phyloP scores from a whole-genome alignment of 2,888 invertebrate species.

The Dusona sp. region DNA sequence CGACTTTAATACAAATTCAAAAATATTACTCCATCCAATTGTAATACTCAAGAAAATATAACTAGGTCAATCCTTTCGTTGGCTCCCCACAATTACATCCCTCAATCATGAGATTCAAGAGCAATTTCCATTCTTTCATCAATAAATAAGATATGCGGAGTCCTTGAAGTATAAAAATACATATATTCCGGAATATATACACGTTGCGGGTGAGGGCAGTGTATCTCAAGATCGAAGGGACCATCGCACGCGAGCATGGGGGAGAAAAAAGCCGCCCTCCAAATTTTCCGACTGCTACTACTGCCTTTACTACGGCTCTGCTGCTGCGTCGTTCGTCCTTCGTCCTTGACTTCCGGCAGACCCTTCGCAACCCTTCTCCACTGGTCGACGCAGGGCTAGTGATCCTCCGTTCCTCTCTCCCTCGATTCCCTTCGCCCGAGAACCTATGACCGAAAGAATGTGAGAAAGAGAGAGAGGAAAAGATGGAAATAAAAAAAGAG shows the following conservation, averaged over 20 bases:
- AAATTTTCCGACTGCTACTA: conserved; percentile 64
- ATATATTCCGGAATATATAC: conserved; percentile 17
- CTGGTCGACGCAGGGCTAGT: conserved; percentile 74
- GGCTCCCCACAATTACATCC: neutral
- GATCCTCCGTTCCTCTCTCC: conserved; percentile 74
- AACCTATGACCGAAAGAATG: conserved; percentile 51
- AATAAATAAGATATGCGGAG: conserved; percentile 36
- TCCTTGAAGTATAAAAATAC: conserved; percentile 31
- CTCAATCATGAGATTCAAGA: conserved; percentile 9
- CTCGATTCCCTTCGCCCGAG: conserved; percentile 50
- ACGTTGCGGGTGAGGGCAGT: conserved; percentile 18
- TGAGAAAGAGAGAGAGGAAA: conserved; percentile 45
- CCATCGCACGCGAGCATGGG: conserved; percentile 49
- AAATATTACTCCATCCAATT: neutral
- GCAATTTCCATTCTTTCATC: conserved; percentile 13
- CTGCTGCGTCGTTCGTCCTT: conserved; percentile 64
- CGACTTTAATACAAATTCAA: neutral
- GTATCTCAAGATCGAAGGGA: conserved; percentile 52
- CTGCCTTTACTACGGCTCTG: conserved; percentile 20
- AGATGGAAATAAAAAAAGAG: conserved; percentile 61
- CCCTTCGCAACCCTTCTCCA: conserved; percentile 80
- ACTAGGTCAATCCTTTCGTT: conserved; percentile 7
- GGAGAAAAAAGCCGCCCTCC: conserved; percentile 56
- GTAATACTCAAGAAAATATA: neutral
- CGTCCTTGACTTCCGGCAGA: conserved; percentile 81